Percentiles rank a stretch among this genome's conserved stretches.
Conservation (phyloP, 2,113 vertebrate genomes). For the Oriolus oriolus region DNA sequence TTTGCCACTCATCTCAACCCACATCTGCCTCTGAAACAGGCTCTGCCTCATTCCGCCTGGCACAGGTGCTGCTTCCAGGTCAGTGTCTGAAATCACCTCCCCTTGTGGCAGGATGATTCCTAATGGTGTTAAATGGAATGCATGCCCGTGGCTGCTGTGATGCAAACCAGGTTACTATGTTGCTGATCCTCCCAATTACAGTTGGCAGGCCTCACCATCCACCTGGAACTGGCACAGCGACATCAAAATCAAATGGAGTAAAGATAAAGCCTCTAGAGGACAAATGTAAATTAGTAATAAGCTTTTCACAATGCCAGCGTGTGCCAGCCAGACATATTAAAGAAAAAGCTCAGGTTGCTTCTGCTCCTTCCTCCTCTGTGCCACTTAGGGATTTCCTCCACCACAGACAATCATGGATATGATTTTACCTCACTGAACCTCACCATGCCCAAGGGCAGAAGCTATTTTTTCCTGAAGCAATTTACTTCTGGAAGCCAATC, state of each 20-base stretch:
- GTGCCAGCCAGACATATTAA: background rate
- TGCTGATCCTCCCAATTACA: background rate
- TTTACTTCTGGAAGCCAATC: background rate
- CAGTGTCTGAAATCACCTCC: background rate
- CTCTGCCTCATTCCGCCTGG: background rate
- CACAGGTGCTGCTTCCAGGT: background rate
- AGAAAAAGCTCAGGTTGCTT: background rate
- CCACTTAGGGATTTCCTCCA: background rate
- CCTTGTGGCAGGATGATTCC: background rate
- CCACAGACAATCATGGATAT: background rate
- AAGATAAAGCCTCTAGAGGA: background rate
- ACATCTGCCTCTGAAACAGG: background rate
- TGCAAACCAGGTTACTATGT: fast-evolving
- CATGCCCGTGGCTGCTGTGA: background rate
- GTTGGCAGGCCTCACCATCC: background rate
- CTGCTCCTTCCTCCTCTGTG: background rate
- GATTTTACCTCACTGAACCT: background rate
- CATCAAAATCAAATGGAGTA: background rate
- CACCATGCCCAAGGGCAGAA: background rate
- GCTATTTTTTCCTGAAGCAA: background rate
- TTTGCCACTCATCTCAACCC: background rate
- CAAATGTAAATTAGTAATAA: background rate
- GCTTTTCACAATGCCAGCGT: background rate
- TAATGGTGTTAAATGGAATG: background rate
- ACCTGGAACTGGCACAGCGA: background rate